Evolutionary conservation across 2,113 vertebrate genomes (phyloP).

Genomic region (Brachionichthys hirsutus): DNA sequence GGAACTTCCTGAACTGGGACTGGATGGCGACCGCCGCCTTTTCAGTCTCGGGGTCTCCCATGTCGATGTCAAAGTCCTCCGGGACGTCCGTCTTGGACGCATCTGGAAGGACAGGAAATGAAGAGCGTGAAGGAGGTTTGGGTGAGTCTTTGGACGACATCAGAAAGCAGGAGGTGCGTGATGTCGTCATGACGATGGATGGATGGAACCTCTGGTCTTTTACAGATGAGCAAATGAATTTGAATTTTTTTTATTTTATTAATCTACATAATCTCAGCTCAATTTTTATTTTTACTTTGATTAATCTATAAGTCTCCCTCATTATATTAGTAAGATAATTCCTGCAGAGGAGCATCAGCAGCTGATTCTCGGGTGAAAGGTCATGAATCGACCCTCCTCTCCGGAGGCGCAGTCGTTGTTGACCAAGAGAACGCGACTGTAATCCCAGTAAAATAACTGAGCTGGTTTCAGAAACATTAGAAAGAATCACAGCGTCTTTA

Average conservation of each 20-base stretch:
- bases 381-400: conserved; percentile 29
- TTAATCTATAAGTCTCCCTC: background rate
- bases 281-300: too few species aligned
- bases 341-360: background rate
- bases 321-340: background rate
- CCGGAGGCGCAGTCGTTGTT: conserved; percentile 18
- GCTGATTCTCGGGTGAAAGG: conserved; percentile 37
- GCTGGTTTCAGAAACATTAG: conserved; percentile 15
- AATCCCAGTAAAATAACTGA: conserved; percentile 39
- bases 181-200: too few species aligned
- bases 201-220: too few species aligned
- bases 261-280: too few species aligned
- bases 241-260: too few species aligned
- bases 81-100: conserved; percentile 88
- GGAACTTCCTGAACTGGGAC: conserved; percentile 99
- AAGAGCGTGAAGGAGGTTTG: background rate
- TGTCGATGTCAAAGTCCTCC: conserved; percentile 98
- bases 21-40: conserved; percentile 97
- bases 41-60: conserved; percentile 94
- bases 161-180: too few species aligned
- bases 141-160: too few species aligned
- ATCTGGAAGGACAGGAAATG: conserved; percentile 75
- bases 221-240: too few species aligned
- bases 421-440: conserved; percentile 11
- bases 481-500: background rate